These are phyloP conservation scores for Luehdorfia chinensis DNA, from an alignment of 1,140 invertebrate species.

Conservation along the genomic window DNA sequence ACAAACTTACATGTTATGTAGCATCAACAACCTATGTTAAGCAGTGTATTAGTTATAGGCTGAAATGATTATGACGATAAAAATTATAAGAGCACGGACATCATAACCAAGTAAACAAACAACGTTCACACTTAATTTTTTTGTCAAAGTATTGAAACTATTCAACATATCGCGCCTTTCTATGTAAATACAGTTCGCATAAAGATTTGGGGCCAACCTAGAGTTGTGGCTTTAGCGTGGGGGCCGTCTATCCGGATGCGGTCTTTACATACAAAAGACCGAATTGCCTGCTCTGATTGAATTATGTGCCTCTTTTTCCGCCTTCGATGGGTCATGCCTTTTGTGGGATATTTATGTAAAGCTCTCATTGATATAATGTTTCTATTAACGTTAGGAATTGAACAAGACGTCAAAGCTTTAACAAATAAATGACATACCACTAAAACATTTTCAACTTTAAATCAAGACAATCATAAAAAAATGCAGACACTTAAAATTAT, in stretches of 20 bases:
- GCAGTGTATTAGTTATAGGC: too few relatives aligned
- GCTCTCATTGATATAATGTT: constrained; percentile 29
- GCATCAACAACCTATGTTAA: too few relatives aligned
- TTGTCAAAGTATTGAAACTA: not conserved
- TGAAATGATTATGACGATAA: too few relatives aligned
- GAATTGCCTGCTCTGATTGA: constrained; percentile 63
- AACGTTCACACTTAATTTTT: too few relatives aligned
- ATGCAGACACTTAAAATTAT: not conserved
- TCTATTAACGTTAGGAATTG: constrained; percentile 22
- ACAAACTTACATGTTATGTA: too few relatives aligned
- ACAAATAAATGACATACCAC: not conserved
- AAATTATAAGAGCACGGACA: too few relatives aligned
- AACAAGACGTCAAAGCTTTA: constrained; percentile 3
- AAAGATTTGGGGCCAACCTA: constrained; percentile 22
- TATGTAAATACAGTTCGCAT: constrained; percentile 18
- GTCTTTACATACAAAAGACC: constrained; percentile 68
- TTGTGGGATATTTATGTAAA: constrained; percentile 47
- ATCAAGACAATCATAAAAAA: too few relatives aligned
- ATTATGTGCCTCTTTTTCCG: constrained; percentile 53
- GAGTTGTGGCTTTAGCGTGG: constrained; percentile 21
- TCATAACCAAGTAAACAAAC: too few relatives aligned
- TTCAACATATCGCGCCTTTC: constrained; percentile 10
- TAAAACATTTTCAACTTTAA: too few relatives aligned
- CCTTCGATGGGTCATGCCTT: constrained; percentile 40
- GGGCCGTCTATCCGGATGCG: constrained; percentile 43